A percentile compares a stretch with the other conserved stretches of the same genome.
Conservation (phyloP, 2,113 vertebrate genomes). For the Acanthisitta chloris region DNA sequence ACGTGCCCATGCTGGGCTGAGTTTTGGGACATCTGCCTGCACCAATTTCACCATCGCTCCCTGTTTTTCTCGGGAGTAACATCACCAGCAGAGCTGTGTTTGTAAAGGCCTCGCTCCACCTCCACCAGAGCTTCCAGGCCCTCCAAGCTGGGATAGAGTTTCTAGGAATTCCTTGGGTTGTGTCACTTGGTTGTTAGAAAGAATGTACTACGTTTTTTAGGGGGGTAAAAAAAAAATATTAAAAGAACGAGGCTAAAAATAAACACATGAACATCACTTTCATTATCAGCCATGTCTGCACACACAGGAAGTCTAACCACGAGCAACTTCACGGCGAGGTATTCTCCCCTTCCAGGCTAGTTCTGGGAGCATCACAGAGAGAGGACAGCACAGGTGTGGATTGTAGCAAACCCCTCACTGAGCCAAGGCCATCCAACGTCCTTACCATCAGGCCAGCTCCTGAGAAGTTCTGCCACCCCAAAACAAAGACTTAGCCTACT, state of each 20-base stretch:
- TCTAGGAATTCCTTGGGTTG: background rate
- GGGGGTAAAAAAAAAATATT: background rate
- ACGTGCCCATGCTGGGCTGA: accelerated
- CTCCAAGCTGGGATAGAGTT: background rate
- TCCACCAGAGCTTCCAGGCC: background rate
- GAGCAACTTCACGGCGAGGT: background rate
- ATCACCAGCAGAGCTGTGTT: background rate
- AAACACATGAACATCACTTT: background rate
- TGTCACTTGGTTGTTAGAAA: background rate
- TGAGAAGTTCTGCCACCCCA: background rate
- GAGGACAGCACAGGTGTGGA: background rate
- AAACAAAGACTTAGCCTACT: background rate
- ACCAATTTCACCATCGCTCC: background rate
- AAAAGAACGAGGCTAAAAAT: background rate
- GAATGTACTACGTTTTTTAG: background rate
- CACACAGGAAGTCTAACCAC: background rate
- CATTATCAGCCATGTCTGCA: background rate
- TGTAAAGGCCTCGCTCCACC: background rate
- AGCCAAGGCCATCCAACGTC: background rate
- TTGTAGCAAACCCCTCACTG: background rate
- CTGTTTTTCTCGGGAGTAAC: background rate
- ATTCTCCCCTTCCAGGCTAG: background rate
- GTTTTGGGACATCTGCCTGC: accelerated
- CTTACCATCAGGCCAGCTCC: background rate
- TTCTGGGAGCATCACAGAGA: background rate